These are phyloP conservation scores for Drosophila mercatorum DNA, from an alignment of 2,888 invertebrate genomes.

Conservation along the genomic window DNA sequence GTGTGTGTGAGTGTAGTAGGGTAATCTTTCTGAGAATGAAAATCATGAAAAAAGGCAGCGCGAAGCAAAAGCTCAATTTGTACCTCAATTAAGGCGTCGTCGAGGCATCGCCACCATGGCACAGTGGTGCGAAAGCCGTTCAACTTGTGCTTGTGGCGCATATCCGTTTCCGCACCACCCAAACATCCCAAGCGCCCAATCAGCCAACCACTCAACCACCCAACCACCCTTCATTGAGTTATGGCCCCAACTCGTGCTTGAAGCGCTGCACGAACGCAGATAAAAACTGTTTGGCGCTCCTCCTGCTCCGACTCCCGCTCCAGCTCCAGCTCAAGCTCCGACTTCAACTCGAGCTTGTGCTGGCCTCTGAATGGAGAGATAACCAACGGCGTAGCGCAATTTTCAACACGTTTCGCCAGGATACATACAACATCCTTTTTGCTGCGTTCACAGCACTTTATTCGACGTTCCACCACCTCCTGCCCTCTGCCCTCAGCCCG, in stretches of 20 bases:
- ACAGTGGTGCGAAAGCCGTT: constrained; percentile 68
- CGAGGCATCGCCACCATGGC: constrained; percentile 59
- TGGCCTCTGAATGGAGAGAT: constrained; percentile 78
- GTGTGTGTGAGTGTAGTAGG: constrained; percentile 24
- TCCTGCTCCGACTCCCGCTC: not conserved
- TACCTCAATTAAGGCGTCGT: constrained; percentile 82
- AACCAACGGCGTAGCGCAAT: constrained; percentile 78
- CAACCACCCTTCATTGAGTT: constrained; percentile 57
- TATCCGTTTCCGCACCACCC: constrained; percentile 66
- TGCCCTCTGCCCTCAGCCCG: constrained; percentile 3
- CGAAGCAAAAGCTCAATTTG: constrained; percentile 78
- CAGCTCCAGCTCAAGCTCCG: not conserved
- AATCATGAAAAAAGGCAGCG: constrained; percentile 20
- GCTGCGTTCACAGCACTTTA: constrained; percentile 48
- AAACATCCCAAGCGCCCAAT: not conserved
- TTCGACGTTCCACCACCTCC: constrained; percentile 3
- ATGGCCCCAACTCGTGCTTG: constrained; percentile 69
- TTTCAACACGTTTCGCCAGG: constrained; percentile 77
- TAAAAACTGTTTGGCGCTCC: constrained; percentile 73
- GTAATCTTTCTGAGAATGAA: constrained; percentile 50
- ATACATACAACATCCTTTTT: constrained; percentile 61
- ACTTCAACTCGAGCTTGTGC: constrained; percentile 2
- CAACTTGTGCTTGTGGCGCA: constrained; percentile 70
- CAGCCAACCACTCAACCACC: not conserved
- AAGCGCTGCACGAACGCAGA: constrained; percentile 76